A percentile compares a stretch with the other conserved stretches of the same genome.
Evolutionary conservation across 1,140 invertebrate genomes (phyloP).

Genomic region (Drosophila setifemur): DNA sequence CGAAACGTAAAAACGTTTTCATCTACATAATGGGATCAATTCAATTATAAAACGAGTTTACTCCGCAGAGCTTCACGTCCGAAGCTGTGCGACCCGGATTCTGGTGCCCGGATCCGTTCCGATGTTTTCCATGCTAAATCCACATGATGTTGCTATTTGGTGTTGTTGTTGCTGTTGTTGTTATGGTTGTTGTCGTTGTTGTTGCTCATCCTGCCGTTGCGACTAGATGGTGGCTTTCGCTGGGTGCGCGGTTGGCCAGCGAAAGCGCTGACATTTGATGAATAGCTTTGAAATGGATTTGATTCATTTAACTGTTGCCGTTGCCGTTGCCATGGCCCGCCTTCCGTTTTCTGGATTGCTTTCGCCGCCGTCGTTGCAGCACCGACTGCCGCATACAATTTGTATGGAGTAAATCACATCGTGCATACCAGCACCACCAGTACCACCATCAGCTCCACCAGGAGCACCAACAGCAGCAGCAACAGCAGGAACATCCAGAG

Average conservation of each 20-base stretch:
- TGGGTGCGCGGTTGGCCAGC: conserved; percentile 40
- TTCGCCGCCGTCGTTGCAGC: conserved; percentile 4
- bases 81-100: conserved; percentile 35
- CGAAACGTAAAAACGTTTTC: conserved; percentile 74
- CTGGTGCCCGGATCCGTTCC: conserved; percentile 18
- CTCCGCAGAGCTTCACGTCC: conserved; percentile 41
- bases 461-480: background rate
- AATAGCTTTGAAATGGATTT: conserved; percentile 75
- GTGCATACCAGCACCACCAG: conserved; percentile 6
- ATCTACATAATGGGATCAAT: conserved; percentile 79
- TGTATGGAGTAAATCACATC: conserved; percentile 46
- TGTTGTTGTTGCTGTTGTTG: conserved; percentile 11
- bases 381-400: conserved; percentile 24
- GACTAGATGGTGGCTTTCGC: conserved; percentile 38
- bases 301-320: conserved; percentile 76
- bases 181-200: conserved; percentile 2
- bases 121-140: conserved; percentile 30
- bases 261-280: conserved; percentile 68
- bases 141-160: conserved; percentile 27
- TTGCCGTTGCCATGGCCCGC: conserved; percentile 12
- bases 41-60: conserved; percentile 77
- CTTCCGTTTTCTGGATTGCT: conserved; percentile 27
- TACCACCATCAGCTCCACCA: background rate
- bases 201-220: conserved; percentile 1
- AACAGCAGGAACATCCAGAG: background rate